Evolutionary conservation across 2,113 vertebrate species (phyloP), one percentile per base, ranked within the genome.

Genomic region (Butorides virescens): DNA sequence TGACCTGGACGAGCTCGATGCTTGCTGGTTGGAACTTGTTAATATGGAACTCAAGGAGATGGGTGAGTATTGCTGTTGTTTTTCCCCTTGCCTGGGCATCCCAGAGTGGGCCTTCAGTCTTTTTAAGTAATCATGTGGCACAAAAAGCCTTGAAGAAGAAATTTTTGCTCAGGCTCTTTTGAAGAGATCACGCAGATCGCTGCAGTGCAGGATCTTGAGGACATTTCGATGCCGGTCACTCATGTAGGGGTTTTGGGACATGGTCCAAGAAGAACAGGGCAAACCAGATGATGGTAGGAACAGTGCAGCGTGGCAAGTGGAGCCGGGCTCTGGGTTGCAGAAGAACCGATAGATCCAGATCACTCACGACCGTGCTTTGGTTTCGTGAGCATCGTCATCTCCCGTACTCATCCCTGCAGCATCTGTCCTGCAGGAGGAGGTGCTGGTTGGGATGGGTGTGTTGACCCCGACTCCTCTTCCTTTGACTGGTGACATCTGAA

Each of bases 1-100:
- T n/a, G 99, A 99, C 98, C 98, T 99, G 98, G 99, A 99, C 0
- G 99, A 99, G 96, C 98, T 99, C 17, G 99, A 99, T 34, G 99
- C 99, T 46, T 98, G 98, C 95, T 99, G 99, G 99, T 97, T 99
- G 97, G 99, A 99, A 80, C 98, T 99, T 68, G 98, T 99, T 86
- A 99, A 99, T 96, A 97, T 98, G 7, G 99, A 99, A 97, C 99
- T 99, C 88, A 99, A 98, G 97, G 98, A 99, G 95, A 99, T 99
- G 98, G 99, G 99, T 99, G 98, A 75, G 97, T 96, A 29, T 65
- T 91, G 52, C 39, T 86, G 42, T 21, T 49, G n/a, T 20, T 56
- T 34, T 84, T 78, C 67, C 74, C 19, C 62, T 84, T 44, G 34
- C 44, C 47, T 86, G 25, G 13, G 5, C 63, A 36, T 85, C 20